Base-by-base conservation (phyloP, 2,113 vertebrate species). In the Sakesphorus luctuosus region DNA sequence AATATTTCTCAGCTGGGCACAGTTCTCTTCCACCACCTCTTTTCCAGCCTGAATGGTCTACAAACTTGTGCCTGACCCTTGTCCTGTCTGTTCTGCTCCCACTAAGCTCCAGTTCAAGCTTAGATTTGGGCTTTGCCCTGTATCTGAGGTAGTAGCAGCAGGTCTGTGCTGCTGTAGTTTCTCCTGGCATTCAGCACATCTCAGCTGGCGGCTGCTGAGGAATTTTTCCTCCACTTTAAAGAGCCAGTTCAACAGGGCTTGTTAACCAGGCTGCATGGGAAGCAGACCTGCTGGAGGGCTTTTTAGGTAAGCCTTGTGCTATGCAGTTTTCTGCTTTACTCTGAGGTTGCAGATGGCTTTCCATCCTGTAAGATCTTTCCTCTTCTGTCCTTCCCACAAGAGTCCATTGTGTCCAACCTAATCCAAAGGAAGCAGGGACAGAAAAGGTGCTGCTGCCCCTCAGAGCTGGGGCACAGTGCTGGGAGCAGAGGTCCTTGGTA, bases 161-260 rank as follows among this genome's bases (percentile, higher is more conserved):
- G 74, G 50, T 65, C 44, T n/a, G 29, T 52, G 53, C 82, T 72
- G 87, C 46, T 11, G 1, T 6, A 13, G 38, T 18, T 29, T 84
- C 36, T 52, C 50, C 26, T 1, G 16, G 43, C 50, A 19, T 25
- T 62, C 43, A 12, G 63, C 29, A 12, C 1, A 2, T 47, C 46
- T n/a, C 0, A 0, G 38, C 11, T 0, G 0, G 23, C 33, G 69
- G 43, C 53, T 90, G 40, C 31, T 3, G 3, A 38, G 59, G 36
- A 33, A 35, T 26, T 18, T 77, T 78, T 23, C 35, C n/a, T 50
- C 19, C 0, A 1, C 44, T 63, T 67, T 3, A 18, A 59, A 44
- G 47, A 52, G 43, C n/a, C 10, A 21, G 29, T 33, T 56, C 18
- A 66, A 33, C 15, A 33, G n/a, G 43, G 31, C 2, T 63, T 33